Evolutionary conservation across 2,113 vertebrate species (phyloP).

Genomic region (Dinomys branickii): DNA sequence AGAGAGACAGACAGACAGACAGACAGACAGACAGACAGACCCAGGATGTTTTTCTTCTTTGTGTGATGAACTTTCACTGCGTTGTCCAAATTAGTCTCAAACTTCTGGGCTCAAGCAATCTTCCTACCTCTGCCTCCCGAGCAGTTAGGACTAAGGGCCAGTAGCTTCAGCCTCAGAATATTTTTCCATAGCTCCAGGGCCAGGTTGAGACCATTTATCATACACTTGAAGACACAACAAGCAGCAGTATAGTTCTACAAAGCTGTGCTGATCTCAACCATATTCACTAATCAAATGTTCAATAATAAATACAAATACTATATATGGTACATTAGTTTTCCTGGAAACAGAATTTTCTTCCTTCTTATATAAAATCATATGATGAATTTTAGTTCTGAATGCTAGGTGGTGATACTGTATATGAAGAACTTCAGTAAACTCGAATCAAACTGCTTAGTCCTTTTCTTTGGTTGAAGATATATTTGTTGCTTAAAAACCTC

Average conservation of each 20-base stretch:
- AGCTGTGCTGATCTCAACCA: slow-evolving; percentile 13
- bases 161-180: background rate
- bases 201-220: background rate
- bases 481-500: slow-evolving; percentile 62
- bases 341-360: slow-evolving; percentile 54
- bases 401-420: background rate
- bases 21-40: background rate
- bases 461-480: slow-evolving; percentile 33
- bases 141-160: background rate
- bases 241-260: background rate
- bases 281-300: background rate
- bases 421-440: slow-evolving; percentile 51
- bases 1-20: background rate
- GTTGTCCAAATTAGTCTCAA: background rate
- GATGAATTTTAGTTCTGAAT: slow-evolving; percentile 48
- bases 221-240: background rate
- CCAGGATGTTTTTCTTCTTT: background rate
- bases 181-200: background rate
- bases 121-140: background rate
- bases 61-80: background rate
- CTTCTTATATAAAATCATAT: slow-evolving; percentile 34
- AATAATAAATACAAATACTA: slow-evolving; percentile 37
- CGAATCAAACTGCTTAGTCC: slow-evolving; percentile 42
- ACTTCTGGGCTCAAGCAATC: background rate
- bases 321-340: slow-evolving; percentile 11